Base-by-base conservation (phyloP, 2,888 invertebrate genomes). In the Ophion obscuratus region DNA sequence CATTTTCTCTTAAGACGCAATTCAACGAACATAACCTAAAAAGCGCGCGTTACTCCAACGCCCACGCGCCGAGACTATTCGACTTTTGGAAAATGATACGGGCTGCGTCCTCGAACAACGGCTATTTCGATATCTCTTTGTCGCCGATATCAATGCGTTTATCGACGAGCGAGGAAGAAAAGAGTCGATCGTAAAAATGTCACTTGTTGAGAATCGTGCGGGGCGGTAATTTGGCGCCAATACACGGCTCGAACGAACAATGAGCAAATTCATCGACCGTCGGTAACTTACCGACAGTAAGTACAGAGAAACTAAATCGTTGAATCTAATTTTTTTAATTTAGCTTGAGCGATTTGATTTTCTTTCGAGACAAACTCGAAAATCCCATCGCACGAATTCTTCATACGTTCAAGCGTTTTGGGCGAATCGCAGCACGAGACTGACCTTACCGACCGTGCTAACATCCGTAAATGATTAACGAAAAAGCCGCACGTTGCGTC, bases 1-100 rank as follows among this genome's bases (percentile, higher is more conserved):
- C 94, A 94, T 94, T 75, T 81, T 83, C 27, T 27, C 6, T 20
- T 53, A 17, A 14, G n/a, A 2, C 10, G 62, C 53, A 31, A 24
- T 27, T 53, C 11, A 31, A 36, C 6, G 10, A 17, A 31, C 66
- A 31, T 66, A 66, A 66, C 66, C 66, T 66, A 11, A 2, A 31
- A 66, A 31, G 10, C 10, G 10, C 20, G 17, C 24, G 24, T 61
- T 61, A 9, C 17, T 61, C 7, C 20, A 20, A 24, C 24, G 10
- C 61, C 2, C 20, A 61, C 20, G 20, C 24, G 61, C 20, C 20
- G 10, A 6, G 5, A 61, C 7, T 20, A 61, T 24, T 61, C 10
- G 24, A 24, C 24, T 61, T 61, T 61, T 61, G 5, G 3, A 53
- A 53, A 53, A 53, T 10, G 7, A 14, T 14, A 14, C 47, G 11